Percentiles rank a stretch among this genome's conserved stretches.
phyloP scores from a whole-genome alignment of 2,113 vertebrate species.

The Ptilorrhoa leucosticta region DNA sequence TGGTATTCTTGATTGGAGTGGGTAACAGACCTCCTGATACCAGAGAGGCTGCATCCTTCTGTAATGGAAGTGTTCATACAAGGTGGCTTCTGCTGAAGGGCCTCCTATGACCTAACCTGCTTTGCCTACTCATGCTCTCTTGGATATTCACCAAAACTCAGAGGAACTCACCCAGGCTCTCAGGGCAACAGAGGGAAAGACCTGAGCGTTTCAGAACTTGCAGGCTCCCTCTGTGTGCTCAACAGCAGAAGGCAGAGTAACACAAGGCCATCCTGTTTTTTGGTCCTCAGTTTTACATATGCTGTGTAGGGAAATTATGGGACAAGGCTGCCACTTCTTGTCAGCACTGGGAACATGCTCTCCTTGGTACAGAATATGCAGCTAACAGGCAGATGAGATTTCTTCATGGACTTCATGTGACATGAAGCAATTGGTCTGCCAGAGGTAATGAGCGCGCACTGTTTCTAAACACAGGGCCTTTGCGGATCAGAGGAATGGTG shows the following conservation, averaged over 20 bases:
- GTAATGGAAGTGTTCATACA: not conserved
- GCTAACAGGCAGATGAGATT: not conserved
- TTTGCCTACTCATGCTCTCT: not conserved
- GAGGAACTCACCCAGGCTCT: not conserved
- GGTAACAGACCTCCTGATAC: not conserved
- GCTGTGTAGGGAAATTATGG: not conserved
- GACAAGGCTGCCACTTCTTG: conserved; percentile 26
- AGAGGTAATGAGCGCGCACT: rapidly evolving
- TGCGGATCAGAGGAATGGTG: not conserved
- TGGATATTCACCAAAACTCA: not conserved
- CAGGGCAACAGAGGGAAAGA: not conserved
- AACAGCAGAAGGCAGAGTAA: not conserved
- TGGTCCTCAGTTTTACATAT: not conserved
- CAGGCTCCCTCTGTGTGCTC: not conserved
- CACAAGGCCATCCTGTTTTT: not conserved
- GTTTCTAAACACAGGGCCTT: not conserved
- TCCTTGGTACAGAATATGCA: not conserved
- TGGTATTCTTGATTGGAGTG: not conserved
- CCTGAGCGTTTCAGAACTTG: not conserved
- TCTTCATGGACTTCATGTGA: not conserved
- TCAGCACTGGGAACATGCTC: not conserved
- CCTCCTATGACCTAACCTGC: not conserved
- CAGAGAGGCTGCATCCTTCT: not conserved
- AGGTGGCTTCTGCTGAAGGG: not conserved
- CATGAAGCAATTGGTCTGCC: not conserved